Evolutionary conservation across 2,888 invertebrate genomes (phyloP).

Genomic region (Nasonovia ribisnigri): DNA sequence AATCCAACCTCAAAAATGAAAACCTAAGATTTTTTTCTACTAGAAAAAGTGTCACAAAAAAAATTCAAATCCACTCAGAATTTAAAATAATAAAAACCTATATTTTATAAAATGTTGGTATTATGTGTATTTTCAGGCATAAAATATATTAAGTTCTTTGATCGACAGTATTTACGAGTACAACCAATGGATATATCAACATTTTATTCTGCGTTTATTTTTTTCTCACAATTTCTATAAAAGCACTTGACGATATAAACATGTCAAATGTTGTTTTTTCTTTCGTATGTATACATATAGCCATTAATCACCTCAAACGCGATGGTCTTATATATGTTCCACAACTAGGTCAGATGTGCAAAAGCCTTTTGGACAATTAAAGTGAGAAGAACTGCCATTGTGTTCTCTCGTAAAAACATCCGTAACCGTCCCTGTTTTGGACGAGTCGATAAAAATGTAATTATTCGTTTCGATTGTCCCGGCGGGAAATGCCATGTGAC

Average conservation of each 20-base stretch:
- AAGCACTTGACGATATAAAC: constrained; percentile 24
- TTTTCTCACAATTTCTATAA: neutral
- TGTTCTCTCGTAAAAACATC: constrained; percentile 25
- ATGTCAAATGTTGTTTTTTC: constrained; percentile 2
- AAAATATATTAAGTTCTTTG: neutral
- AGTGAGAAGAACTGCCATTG: constrained; percentile 22
- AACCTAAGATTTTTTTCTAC: neutral
- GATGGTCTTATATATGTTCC: neutral
- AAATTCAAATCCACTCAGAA: neutral
- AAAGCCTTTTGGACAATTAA: constrained; percentile 26
- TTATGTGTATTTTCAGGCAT: neutral
- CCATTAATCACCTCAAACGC: constrained; percentile 25
- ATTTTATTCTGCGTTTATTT: neutral
- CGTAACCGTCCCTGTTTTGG: neutral
- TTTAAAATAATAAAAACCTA: neutral
- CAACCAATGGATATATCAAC: neutral
- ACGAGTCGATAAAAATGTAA: constrained; percentile 25
- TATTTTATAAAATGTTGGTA: neutral
- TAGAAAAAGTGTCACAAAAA: neutral
- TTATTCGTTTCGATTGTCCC: neutral
- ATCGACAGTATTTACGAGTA: neutral
- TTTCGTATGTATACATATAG: neutral
- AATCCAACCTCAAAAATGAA: neutral
- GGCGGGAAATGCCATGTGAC: neutral
- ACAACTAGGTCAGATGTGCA: constrained; percentile 20